Evolutionary conservation across 2,113 vertebrate genomes (phyloP).

Genomic region (Callopanchax toddi): DNA sequence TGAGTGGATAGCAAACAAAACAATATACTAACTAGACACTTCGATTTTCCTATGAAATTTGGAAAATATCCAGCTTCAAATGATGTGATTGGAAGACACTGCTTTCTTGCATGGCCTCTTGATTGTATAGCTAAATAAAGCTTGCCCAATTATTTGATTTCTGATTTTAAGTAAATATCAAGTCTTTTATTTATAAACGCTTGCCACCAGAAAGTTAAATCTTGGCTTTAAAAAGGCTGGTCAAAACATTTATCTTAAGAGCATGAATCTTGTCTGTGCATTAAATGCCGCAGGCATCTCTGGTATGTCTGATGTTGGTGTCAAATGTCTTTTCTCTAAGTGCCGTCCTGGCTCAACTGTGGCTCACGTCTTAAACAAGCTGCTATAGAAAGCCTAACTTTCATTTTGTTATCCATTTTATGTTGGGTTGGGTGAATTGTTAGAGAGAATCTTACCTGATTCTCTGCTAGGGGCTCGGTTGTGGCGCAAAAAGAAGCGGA

Average conservation of each 20-base stretch:
- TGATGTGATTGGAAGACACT: conserved; percentile 9
- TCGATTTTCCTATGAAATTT: conserved; percentile 53
- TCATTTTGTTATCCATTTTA: neutral
- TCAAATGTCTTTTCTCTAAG: conserved; percentile 34
- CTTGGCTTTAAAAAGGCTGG: neutral
- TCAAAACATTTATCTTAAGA: neutral
- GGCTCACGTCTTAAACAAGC: neutral
- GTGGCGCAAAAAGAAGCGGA: conserved; percentile 94
- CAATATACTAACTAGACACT: conserved; percentile 52
- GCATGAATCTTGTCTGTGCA: neutral
- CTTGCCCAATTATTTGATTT: conserved; percentile 1
- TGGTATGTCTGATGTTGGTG: conserved; percentile 34
- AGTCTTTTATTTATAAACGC: neutral
- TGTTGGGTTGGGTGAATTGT: neutral
- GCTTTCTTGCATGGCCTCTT: neutral
- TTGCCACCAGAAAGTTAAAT: neutral
- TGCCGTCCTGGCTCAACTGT: neutral
- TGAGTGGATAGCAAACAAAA: conserved; percentile 49
- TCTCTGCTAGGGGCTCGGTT: conserved; percentile 83
- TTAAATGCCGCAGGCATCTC: conserved; percentile 27
- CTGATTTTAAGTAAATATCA: neutral
- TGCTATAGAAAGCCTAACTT: neutral
- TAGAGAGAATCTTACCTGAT: conserved; percentile 76
- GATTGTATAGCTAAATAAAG: conserved; percentile 18
- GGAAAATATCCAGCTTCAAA: conserved; percentile 53